Conservation (phyloP, 2,888 invertebrate genomes). For the Drosophila planitibia region DNA sequence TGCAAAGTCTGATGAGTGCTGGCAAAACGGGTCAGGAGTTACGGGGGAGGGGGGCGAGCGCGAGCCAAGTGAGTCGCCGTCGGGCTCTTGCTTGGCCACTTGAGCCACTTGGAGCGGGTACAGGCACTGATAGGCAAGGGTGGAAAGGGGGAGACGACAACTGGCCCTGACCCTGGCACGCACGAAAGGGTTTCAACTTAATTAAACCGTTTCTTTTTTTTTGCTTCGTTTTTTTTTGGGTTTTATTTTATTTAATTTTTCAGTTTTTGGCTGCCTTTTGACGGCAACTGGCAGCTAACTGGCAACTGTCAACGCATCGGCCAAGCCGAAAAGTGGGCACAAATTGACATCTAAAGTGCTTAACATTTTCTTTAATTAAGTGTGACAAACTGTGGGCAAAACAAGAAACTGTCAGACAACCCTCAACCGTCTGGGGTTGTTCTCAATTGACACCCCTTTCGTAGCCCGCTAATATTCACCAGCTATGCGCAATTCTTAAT, state of each 20-base stretch:
- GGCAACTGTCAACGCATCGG: constrained; percentile 76
- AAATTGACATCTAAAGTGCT: constrained; percentile 81
- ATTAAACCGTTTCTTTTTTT: constrained; percentile 74
- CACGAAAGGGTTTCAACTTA: constrained; percentile 81
- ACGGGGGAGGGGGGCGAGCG: neutral
- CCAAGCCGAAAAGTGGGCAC: constrained; percentile 70
- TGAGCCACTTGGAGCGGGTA: constrained; percentile 60
- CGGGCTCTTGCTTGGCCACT: constrained; percentile 65
- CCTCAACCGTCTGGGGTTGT: neutral
- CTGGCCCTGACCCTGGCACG: constrained; percentile 63
- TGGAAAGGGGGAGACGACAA: constrained; percentile 8
- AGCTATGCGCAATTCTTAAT: neutral
- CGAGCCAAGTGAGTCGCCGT: constrained; percentile 60
- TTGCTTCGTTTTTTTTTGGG: constrained; percentile 14
- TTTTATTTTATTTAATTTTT: constrained; percentile 27
- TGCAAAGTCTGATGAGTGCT: constrained; percentile 29
- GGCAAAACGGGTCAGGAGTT: neutral
- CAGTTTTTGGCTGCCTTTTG: constrained; percentile 52
- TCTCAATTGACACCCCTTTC: neutral
- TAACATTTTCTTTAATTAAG: constrained; percentile 81
- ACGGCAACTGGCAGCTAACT: constrained; percentile 51
- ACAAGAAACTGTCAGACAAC: constrained; percentile 23
- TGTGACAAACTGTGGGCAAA: constrained; percentile 79
- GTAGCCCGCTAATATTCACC: neutral
- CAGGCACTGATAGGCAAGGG: neutral